Evolutionary conservation across 2,113 vertebrate genomes (phyloP), one percentile per base, ranked within the genome.

Genomic region (Urocolius indicus): DNA sequence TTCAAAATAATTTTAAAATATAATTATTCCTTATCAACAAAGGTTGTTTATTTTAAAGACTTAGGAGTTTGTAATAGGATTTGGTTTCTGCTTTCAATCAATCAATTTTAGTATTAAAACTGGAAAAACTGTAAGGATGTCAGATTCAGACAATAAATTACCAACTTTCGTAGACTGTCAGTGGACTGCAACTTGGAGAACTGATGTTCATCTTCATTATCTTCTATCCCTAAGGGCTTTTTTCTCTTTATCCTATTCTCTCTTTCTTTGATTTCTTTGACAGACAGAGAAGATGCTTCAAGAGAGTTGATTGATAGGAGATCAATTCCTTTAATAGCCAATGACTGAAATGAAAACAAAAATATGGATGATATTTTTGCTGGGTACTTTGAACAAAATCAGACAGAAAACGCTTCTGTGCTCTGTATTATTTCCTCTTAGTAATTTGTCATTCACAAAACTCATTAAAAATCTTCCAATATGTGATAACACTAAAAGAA

Each of bases 281-380:
- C 73, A 71, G 97, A 96, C 18, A 98, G 96, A 10, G 98, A 98
- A 16, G 99, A 98, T 3, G 96, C 94, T 45, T 98, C 98, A 13
- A 98, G 96, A 52, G 98, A 98, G 49, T 59, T 92, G 52, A 97
- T 19, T 52, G 98, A 99, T 57, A 98, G 95, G 2, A 98, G 97
- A 96, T 99, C 99, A 10, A 98, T 97, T 23, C 96, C 94, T 94
- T 98, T 98, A 2, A 98, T 95, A 8, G 89, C 84, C 78, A 98
- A 83, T 5, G 93, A 97, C 99, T 99, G 97, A 45, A 93, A 93
- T 77, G 4, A 27, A 89, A 85, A 63, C 10, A 68, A 57, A 88
- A 73, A 34, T 16, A 65, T 9, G 32, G 16, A 2, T 45, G 5
- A 24, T 36, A 57, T 30, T 92, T 63, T 89, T 61, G 6, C 36